Conservation (phyloP, 2,113 vertebrate genomes). For the Argyrosomus japonicus region DNA sequence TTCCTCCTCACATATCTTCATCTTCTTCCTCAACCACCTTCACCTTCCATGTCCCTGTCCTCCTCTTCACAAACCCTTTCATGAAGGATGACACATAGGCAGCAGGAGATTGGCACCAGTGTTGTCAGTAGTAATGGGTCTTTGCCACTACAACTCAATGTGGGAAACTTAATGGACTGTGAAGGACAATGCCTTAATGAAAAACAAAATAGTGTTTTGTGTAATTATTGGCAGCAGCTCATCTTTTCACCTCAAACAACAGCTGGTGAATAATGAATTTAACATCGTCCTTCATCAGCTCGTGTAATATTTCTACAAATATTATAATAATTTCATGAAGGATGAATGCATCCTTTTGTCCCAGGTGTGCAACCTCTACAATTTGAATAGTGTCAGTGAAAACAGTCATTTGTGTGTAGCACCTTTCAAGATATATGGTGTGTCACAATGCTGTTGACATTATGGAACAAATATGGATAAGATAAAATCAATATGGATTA, state of each 20-base stretch:
- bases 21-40: constrained; percentile 14
- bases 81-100: constrained; percentile 2
- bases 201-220: constrained; percentile 35
- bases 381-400: neutral
- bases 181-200: constrained; percentile 55
- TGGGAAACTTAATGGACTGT: constrained; percentile 42
- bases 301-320: constrained; percentile 18
- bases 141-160: constrained; percentile 16
- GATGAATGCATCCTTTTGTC: constrained; percentile 1
- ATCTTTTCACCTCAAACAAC: constrained; percentile 47
- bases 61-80: constrained; percentile 8
- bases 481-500: neutral
- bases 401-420: neutral
- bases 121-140: constrained; percentile 25
- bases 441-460: neutral
- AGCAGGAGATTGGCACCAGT: constrained; percentile 8
- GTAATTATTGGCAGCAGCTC: constrained; percentile 36
- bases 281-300: constrained; percentile 2
- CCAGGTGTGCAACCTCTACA: neutral
- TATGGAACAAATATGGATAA: neutral
- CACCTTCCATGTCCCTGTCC: constrained; percentile 14
- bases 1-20: constrained; percentile 45
- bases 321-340: constrained; percentile 3
- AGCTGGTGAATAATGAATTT: constrained; percentile 50
- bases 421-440: neutral